Percentiles rank a stretch among this genome's conserved stretches.
Evolutionary conservation across 2,797 vertebrate genomes (phyloP).

Genomic region (Betta splendens): DNA sequence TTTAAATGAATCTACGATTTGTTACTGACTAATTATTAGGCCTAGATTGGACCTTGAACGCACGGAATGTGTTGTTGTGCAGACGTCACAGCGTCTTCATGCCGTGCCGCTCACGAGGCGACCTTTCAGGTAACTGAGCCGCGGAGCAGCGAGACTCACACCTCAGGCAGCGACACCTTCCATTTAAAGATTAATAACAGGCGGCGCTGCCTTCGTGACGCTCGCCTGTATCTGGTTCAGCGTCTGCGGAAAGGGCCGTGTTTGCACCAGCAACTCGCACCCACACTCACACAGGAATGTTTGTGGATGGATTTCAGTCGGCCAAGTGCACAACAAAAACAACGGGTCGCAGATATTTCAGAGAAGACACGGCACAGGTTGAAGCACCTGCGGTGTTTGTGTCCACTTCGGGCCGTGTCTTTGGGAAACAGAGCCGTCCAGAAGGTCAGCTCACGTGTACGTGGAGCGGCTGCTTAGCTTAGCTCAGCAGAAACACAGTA

Average conservation of each 20-base stretch:
- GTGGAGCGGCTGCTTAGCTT: no score
- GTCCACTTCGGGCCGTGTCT: no score
- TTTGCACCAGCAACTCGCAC: constrained; percentile 59
- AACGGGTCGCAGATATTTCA: constrained; percentile 40
- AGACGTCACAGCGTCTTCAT: no score
- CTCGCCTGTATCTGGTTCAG: constrained; percentile 42
- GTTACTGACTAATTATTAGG: background rate
- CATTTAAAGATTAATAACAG: background rate
- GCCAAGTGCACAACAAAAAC: constrained; percentile 41
- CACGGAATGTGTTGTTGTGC: background rate
- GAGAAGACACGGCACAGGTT: constrained; percentile 1
- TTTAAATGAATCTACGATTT: background rate
- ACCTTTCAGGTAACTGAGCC: constrained; percentile 40
- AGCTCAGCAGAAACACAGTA: no score
- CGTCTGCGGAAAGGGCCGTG: constrained; percentile 23
- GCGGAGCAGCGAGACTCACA: constrained; percentile 4
- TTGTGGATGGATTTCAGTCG: constrained; percentile 56
- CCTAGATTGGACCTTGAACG: background rate
- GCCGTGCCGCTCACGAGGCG: constrained; percentile 36
- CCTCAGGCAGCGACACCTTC: constrained; percentile 26
- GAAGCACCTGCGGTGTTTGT: background rate
- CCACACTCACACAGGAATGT: constrained; percentile 22
- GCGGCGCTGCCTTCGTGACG: constrained; percentile 9
- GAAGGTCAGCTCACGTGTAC: no score
- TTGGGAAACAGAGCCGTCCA: no score